Conservation (phyloP, 1,140 invertebrate genomes). For the Heliconius congener region DNA sequence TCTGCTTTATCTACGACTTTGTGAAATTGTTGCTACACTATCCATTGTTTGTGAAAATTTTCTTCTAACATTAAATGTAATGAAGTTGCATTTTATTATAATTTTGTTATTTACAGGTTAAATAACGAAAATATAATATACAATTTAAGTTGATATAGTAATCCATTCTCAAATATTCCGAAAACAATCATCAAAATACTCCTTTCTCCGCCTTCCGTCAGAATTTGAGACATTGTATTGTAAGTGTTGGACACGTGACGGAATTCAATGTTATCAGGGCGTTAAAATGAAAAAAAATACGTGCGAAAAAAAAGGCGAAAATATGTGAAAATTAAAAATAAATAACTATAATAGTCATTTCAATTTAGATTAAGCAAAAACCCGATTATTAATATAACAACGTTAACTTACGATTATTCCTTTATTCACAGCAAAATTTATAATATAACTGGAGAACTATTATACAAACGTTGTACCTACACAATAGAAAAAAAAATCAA, state of each 20-base stretch:
- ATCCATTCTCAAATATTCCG: too few species aligned
- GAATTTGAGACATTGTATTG: too few species aligned
- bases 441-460: not conserved
- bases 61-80: constrained; percentile 5
- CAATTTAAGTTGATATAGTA: too few species aligned
- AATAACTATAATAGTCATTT: not conserved
- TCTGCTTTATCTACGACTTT: constrained; percentile 48
- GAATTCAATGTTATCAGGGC: too few species aligned
- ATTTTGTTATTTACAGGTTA: not conserved
- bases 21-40: constrained; percentile 42
- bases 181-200: too few species aligned
- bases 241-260: too few species aligned
- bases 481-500: constrained; percentile 16
- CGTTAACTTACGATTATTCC: not conserved
- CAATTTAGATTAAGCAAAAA: not conserved
- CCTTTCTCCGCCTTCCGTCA: too few species aligned
- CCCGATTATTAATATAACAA: not conserved
- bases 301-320: too few species aligned
- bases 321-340: too few species aligned
- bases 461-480: not conserved
- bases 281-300: too few species aligned
- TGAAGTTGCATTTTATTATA: not conserved
- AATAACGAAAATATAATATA: too few species aligned
- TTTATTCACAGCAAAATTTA: not conserved
- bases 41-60: constrained; percentile 20